Percentiles rank a stretch among this genome's conserved stretches.
Conservation (phyloP, 2,797 vertebrate genomes). For the Anomalospiza imberbis region DNA sequence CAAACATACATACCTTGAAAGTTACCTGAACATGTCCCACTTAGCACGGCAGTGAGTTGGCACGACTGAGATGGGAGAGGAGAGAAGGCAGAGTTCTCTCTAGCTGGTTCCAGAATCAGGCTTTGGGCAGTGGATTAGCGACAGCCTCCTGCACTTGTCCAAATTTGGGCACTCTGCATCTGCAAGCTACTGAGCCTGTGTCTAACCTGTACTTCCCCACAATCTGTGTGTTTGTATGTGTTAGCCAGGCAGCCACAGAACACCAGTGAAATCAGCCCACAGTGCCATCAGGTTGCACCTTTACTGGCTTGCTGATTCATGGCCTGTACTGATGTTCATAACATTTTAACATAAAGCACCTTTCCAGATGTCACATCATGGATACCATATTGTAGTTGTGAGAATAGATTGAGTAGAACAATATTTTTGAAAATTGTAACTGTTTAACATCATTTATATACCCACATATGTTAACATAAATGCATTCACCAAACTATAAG, state of each 20-base stretch:
- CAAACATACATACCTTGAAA: background rate
- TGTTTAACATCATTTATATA: background rate
- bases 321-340: background rate
- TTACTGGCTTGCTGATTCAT: background rate
- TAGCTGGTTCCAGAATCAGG: background rate
- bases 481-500: background rate
- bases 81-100: rapidly evolving
- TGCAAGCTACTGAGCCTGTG: background rate
- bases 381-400: background rate
- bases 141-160: rapidly evolving
- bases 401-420: background rate
- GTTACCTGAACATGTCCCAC: rapidly evolving
- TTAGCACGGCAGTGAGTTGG: background rate
- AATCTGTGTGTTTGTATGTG: background rate
- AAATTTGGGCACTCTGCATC: background rate
- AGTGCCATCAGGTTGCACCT: rapidly evolving
- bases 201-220: background rate
- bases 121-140: background rate
- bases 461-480: background rate
- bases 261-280: background rate
- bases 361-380: background rate
- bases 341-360: background rate
- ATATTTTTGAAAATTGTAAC: background rate
- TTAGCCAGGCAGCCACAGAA: background rate
- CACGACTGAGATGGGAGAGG: background rate